Conservation (phyloP, 2,888 invertebrate genomes). For the Acrocyrtus sp. region DNA sequence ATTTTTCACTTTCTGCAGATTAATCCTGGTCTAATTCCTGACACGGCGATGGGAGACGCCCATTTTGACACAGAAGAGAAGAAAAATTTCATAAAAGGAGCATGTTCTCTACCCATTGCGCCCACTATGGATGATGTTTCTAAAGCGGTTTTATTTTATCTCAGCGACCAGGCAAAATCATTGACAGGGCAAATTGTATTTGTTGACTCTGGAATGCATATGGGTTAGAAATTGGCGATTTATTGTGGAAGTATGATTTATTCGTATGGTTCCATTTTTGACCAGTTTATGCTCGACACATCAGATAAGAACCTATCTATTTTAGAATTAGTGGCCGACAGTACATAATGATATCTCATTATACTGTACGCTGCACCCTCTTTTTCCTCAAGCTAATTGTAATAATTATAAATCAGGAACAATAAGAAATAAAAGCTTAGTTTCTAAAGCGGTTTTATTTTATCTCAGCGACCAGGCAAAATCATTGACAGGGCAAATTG, state of each 20-base stretch:
- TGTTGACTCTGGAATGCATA: slow-evolving; percentile 80
- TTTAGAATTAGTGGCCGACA: neutral
- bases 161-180: slow-evolving; percentile 84
- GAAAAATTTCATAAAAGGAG: no score
- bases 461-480: slow-evolving; percentile 82
- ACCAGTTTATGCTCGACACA: neutral
- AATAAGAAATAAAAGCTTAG: no score
- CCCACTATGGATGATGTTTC: slow-evolving; percentile 76
- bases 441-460: slow-evolving; percentile 80
- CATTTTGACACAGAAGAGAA: slow-evolving; percentile 24
- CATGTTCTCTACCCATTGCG: no score
- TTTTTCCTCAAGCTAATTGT: no score
- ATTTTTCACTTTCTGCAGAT: slow-evolving; percentile 2
- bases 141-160: slow-evolving; percentile 78
- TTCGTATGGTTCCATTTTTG: no score
- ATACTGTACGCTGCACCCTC: no score
- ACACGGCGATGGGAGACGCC: slow-evolving; percentile 13
- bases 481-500: slow-evolving; percentile 81
- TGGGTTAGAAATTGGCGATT: slow-evolving; percentile 13
- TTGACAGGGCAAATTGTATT: slow-evolving; percentile 81
- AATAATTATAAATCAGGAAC: no score
- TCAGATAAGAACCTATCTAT: neutral
- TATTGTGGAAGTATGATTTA: no score
- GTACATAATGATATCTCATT: no score
- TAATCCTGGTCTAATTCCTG: slow-evolving; percentile 2